Conservation (phyloP, 2,113 vertebrate species). For the Ctenomys sociabilis region DNA sequence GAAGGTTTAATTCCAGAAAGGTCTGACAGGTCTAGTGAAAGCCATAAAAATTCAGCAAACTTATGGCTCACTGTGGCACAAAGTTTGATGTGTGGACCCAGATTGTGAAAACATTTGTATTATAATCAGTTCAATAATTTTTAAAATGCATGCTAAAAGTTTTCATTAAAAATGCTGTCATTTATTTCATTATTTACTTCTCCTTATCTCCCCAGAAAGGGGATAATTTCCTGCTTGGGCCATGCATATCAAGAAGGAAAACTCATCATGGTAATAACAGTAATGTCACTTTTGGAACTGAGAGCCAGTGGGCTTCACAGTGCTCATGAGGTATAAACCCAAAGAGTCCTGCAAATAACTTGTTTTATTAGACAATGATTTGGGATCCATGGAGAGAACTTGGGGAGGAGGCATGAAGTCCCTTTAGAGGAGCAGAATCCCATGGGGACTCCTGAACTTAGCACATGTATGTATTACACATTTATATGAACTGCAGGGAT, state of each 20-base stretch:
- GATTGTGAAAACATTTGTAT: constrained; percentile 60
- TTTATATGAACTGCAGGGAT: neutral
- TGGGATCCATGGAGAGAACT: neutral
- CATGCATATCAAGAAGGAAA: constrained; percentile 41
- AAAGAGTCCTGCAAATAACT: neutral
- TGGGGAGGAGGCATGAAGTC: neutral
- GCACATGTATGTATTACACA: too few relatives aligned
- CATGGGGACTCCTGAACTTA: neutral
- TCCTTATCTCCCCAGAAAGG: constrained; percentile 49
- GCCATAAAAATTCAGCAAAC: constrained; percentile 60
- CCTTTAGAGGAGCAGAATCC: neutral
- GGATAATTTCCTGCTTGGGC: constrained; percentile 40
- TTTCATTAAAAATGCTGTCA: constrained; percentile 76
- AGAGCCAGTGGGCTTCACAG: neutral
- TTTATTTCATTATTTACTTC: constrained; percentile 61
- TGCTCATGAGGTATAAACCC: neutral
- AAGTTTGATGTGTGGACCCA: neutral
- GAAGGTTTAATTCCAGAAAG: constrained; percentile 75
- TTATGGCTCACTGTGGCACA: neutral
- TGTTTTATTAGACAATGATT: neutral
- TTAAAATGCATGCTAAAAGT: constrained; percentile 45
- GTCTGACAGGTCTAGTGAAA: constrained; percentile 54
- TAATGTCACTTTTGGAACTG: neutral
- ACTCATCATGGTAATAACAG: neutral
- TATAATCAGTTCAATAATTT: constrained; percentile 52